Percentiles rank a stretch among this genome's conserved stretches.
Evolutionary conservation across 2,797 vertebrate species (phyloP).

Genomic region (Xenops minutus): DNA sequence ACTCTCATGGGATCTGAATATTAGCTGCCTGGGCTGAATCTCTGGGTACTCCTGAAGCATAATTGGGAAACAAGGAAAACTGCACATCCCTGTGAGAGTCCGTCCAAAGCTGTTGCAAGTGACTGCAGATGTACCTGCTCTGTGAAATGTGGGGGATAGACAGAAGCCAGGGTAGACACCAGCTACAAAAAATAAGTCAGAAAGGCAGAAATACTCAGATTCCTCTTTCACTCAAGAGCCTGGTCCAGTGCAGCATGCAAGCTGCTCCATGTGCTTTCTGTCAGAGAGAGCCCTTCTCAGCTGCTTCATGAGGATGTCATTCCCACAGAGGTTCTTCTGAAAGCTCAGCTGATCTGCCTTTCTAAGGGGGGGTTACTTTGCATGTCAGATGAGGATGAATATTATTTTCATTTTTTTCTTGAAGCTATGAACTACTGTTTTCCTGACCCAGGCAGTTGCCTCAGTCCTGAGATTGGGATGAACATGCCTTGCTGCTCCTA

Average conservation of each 20-base stretch:
- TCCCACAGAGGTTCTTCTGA: not conserved
- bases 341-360: not conserved
- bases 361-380: not conserved
- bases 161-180: not conserved
- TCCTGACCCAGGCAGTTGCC: not conserved
- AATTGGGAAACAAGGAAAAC: not conserved
- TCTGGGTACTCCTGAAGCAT: not conserved
- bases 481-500: not conserved
- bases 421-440: not conserved
- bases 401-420: not conserved
- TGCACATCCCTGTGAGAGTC: not conserved
- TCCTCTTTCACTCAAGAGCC: not conserved
- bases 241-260: not conserved
- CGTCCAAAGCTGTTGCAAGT: not conserved
- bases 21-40: not conserved
- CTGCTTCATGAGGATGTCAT: not conserved
- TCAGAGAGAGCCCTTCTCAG: not conserved
- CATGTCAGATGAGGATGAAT: not conserved
- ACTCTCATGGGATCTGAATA: not conserved
- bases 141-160: not conserved
- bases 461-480: not conserved
- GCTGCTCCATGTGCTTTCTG: not conserved
- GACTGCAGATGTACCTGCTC: not conserved
- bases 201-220: not conserved
- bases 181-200: not conserved